These are phyloP conservation scores for Petaurus breviceps DNA, from an alignment of 2,113 vertebrate species.

Conservation along the genomic window DNA sequence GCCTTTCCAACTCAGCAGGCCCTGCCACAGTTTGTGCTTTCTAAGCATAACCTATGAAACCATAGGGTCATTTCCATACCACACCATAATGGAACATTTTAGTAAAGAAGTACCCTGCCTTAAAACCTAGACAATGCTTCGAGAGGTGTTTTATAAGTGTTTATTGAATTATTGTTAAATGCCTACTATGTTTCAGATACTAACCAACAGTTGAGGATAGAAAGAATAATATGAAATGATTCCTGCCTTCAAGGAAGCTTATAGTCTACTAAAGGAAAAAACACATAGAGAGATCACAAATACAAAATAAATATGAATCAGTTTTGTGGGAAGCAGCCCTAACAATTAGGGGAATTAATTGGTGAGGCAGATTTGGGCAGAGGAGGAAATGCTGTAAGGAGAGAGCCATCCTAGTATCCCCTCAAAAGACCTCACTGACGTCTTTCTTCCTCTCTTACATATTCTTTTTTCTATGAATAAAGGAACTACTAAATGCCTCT, in stretches of 20 bases:
- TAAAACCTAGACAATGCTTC: not conserved
- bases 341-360: no score
- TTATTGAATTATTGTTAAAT: no score
- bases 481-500: slow-evolving; percentile 76
- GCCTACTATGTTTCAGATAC: no score
- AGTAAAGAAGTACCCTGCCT: not conserved
- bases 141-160: not conserved
- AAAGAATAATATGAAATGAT: no score
- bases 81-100: not conserved
- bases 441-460: slow-evolving; percentile 52
- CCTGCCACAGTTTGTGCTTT: not conserved
- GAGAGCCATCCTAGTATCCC: not conserved
- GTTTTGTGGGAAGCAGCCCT: no score
- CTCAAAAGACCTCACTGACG: not conserved
- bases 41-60: not conserved
- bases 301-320: no score
- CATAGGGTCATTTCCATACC: not conserved
- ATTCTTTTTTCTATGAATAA: slow-evolving; percentile 66
- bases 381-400: slow-evolving; percentile 45
- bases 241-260: no score
- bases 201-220: no score
- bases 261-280: no score
- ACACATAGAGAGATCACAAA: no score
- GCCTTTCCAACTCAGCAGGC: not conserved
- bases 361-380: not conserved